Base-by-base conservation (phyloP, 2,797 vertebrate genomes). In the Halcyon smyrnensis region DNA sequence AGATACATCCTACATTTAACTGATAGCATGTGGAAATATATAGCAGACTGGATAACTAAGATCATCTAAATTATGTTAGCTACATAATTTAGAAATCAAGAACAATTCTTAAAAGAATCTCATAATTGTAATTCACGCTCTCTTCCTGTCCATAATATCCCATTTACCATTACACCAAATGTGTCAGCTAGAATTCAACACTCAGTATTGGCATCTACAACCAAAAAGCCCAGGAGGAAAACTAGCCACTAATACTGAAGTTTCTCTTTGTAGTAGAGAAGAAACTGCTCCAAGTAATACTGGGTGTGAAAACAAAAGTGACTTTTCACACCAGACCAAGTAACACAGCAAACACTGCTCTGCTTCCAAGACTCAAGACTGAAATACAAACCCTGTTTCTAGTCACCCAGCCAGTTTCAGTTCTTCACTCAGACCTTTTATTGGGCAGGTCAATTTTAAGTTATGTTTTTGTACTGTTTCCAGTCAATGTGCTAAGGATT, bases 281-380 rank as follows among this genome's bases (percentile, higher is more conserved):
- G 37, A 84, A 92, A 46, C 12, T 50, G 23, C 41, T 79, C 45
- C 27, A 73, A 56, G 8, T 56, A 68, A 41, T 25, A 48, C 4
- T 36, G 11, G 30, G 10, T 82, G n/a, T 94, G 59, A 71, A 95
- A 92, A 95, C 43, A 90, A 37, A 81, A 30, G 16, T 79, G 51
- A 95, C 67, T 62, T 88, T 94, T 90, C 87, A 90, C 73, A 84
- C 28, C 1, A 6, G 51, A 91, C 12, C 30, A 41, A 54, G 24
- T 18, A 86, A 30, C 9, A 63, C 1, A 30, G 39, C 13, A 68
- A 62, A 83, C 11, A 23, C 6, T 9, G 39, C 45, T 65, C 51
- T 54, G 59, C 70, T 74, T 53, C 54, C 77, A 95, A 84, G 65
- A 90, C 8, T 85, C 77, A 70, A 70, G 59, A 20, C 8, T 67